A percentile compares a stretch with the other conserved stretches of the same genome.
Conservation (phyloP, 2,888 invertebrate genomes). For the Macrophya annulata region DNA sequence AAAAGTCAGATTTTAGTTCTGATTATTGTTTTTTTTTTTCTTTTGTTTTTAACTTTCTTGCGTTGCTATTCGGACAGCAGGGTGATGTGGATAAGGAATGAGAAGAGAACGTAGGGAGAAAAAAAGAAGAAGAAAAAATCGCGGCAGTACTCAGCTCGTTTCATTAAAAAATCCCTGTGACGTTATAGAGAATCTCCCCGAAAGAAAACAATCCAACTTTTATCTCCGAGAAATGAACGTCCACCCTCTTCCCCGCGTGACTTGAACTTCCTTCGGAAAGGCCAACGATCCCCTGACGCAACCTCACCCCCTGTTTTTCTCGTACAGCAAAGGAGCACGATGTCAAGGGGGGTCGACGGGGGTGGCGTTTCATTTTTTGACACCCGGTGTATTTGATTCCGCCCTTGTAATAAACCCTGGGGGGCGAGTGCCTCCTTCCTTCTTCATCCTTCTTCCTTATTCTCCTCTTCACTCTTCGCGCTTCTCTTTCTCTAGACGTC, state of each 20-base stretch:
- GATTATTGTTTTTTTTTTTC: not conserved
- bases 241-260: constrained; percentile 35
- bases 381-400: constrained; percentile 80
- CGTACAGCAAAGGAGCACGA: constrained; percentile 60
- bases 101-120: not conserved
- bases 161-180: constrained; percentile 55
- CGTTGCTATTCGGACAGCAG: not conserved
- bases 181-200: constrained; percentile 50
- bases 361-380: constrained; percentile 78
- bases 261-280: constrained; percentile 49
- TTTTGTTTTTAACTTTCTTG: not conserved
- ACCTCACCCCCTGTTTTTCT: constrained; percentile 66
- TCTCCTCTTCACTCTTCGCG: not conserved
- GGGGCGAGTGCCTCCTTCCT: constrained; percentile 63
- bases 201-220: constrained; percentile 52
- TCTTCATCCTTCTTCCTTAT: constrained; percentile 16
- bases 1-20: not conserved
- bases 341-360: constrained; percentile 66
- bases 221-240: constrained; percentile 51
- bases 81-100: constrained; percentile 11
- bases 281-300: constrained; percentile 67
- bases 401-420: constrained; percentile 79
- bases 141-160: constrained; percentile 45
- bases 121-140: constrained; percentile 9
- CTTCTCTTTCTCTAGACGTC: constrained; percentile 62